phyloP scores from a whole-genome alignment of 2,113 vertebrate genomes.

The Plotosus lineatus region DNA sequence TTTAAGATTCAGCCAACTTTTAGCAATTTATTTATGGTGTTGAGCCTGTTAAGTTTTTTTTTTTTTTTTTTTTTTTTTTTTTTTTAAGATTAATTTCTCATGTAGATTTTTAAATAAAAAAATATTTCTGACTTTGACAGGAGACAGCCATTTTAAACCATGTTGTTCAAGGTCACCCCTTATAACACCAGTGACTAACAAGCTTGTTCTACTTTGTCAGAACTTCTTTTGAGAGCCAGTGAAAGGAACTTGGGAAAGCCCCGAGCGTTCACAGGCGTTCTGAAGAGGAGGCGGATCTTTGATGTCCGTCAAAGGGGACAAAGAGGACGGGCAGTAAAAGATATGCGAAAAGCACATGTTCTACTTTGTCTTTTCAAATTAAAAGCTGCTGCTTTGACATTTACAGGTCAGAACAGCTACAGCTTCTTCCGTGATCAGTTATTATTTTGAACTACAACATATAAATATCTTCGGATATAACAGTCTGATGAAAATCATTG shows the following conservation, averaged over 20 bases:
- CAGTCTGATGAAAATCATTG: background rate
- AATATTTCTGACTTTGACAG: background rate
- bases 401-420: background rate
- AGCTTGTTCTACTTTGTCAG: background rate
- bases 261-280: conserved; percentile 31
- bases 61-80: no score
- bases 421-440: background rate
- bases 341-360: background rate
- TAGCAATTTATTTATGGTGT: no score
- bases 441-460: background rate
- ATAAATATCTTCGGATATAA: background rate
- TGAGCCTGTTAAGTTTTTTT: no score
- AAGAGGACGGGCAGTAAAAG: background rate
- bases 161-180: background rate
- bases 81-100: no score
- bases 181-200: background rate
- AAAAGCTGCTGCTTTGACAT: background rate
- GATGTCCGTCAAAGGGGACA: conserved; percentile 8
- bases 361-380: background rate
- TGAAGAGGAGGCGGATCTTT: background rate
- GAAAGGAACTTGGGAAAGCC: conserved; percentile 16
- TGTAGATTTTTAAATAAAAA: no score
- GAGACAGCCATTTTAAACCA: background rate
- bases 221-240: background rate
- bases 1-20: no score